These are phyloP conservation scores for Leucoraja erinaceus DNA, from an alignment of 2,113 vertebrate species.

Conservation along the genomic window DNA sequence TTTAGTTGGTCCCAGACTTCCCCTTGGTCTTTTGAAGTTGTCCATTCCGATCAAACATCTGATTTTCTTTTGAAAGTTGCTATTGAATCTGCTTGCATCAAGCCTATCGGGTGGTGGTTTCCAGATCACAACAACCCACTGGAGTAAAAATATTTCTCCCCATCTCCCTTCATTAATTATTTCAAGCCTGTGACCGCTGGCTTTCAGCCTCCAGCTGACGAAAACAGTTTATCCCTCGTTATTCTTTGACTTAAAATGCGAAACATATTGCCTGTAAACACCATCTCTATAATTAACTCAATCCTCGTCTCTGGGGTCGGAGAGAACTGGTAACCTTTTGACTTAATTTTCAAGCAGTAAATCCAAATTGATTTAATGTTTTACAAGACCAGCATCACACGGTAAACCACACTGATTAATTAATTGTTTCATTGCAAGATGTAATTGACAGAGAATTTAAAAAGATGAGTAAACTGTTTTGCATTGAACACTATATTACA, in stretches of 20 bases:
- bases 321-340: not conserved
- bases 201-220: no score
- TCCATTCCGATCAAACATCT: not conserved
- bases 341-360: slow-evolving; percentile 13
- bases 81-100: not conserved
- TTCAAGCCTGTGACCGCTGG: not conserved
- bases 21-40: not conserved
- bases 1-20: not conserved
- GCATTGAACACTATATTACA: not conserved
- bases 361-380: slow-evolving; percentile 33
- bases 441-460: slow-evolving; percentile 13
- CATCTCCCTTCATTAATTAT: not conserved
- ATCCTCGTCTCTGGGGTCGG: not conserved
- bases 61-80: not conserved
- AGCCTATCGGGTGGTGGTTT: not conserved
- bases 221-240: slow-evolving; percentile 5
- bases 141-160: not conserved
- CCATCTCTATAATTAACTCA: not conserved
- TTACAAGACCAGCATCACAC: not conserved
- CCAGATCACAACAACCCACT: not conserved
- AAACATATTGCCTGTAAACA: slow-evolving; percentile 4
- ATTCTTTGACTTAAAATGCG: not conserved
- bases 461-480: not conserved
- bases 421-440: not conserved
- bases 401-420: slow-evolving; percentile 9